Conservation (phyloP, 2,797 vertebrate genomes). For the Holocentrus rufus region DNA sequence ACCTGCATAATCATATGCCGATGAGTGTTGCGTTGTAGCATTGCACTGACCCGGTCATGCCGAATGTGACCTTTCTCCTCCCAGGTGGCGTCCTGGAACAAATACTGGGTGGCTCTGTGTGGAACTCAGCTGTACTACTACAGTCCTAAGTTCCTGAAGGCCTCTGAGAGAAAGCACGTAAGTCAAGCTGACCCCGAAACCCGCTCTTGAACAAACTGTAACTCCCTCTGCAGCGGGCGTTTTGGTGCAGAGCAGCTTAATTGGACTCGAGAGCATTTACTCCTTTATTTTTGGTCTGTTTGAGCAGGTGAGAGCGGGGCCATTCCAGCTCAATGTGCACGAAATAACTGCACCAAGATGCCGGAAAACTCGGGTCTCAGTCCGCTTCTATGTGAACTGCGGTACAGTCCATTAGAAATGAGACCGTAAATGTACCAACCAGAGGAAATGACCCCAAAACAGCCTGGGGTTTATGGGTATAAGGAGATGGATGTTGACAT, state of each 20-base stretch:
- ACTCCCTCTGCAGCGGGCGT: neutral
- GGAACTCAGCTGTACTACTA: constrained; percentile 96
- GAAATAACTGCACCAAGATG: neutral
- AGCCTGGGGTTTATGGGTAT: constrained; percentile 22
- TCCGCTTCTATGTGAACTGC: constrained; percentile 5
- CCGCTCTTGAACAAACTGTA: neutral
- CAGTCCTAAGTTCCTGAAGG: constrained; percentile 97
- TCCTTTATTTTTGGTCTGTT: constrained; percentile 2
- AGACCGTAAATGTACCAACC: neutral
- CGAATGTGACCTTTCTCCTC: constrained; percentile 38
- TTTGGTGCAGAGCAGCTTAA: neutral
- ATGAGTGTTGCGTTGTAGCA: neutral
- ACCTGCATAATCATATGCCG: neutral
- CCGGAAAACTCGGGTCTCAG: neutral
- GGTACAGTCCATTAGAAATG: constrained; percentile 19
- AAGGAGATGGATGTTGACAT: constrained; percentile 24
- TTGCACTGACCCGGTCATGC: neutral
- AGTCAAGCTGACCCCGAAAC: constrained; percentile 76
- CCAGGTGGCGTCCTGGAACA: constrained; percentile 97
- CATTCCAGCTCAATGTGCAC: neutral
- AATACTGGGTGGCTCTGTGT: constrained; percentile 96
- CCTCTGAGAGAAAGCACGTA: constrained; percentile 97
- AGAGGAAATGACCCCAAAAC: constrained; percentile 6
- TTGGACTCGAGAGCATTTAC: neutral
- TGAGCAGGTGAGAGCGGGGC: neutral